phyloP scores from a whole-genome alignment of 2,888 invertebrate species.

The Ecdyonurus torrentis region DNA sequence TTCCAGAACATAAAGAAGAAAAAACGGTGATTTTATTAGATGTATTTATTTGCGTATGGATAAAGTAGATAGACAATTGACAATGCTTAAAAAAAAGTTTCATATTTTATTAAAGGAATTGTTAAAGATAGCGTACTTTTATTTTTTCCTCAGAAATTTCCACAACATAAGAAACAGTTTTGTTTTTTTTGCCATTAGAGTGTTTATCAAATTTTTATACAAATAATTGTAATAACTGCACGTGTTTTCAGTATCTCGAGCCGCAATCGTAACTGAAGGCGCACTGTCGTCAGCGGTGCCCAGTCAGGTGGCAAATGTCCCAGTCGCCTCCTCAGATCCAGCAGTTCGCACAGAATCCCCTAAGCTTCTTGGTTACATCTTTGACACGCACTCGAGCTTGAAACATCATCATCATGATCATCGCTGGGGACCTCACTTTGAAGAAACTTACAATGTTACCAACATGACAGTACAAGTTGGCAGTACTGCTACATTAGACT shows the following conservation, averaged over 20 bases:
- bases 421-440: constrained; percentile 56
- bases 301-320: not conserved
- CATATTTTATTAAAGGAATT: too few species aligned
- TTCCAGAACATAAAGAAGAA: too few species aligned
- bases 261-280: not conserved
- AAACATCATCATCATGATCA: constrained; percentile 47
- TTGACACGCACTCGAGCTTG: constrained; percentile 48
- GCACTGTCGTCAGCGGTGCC: not conserved
- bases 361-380: constrained; percentile 50
- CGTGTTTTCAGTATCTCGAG: not conserved
- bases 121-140: too few species aligned
- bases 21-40: too few species aligned
- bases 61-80: too few species aligned
- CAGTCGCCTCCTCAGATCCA: not conserved
- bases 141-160: too few species aligned
- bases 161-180: too few species aligned
- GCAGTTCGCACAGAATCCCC: constrained; percentile 37
- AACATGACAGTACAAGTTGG: constrained; percentile 59
- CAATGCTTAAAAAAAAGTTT: too few species aligned
- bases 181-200: too few species aligned
- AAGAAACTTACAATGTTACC: constrained; percentile 38
- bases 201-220: too few species aligned
- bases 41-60: too few species aligned
- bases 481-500: constrained; percentile 52
- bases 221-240: too few species aligned